Base-by-base conservation (phyloP, 2,113 vertebrate genomes). In the Anas platyrhynchos region DNA sequence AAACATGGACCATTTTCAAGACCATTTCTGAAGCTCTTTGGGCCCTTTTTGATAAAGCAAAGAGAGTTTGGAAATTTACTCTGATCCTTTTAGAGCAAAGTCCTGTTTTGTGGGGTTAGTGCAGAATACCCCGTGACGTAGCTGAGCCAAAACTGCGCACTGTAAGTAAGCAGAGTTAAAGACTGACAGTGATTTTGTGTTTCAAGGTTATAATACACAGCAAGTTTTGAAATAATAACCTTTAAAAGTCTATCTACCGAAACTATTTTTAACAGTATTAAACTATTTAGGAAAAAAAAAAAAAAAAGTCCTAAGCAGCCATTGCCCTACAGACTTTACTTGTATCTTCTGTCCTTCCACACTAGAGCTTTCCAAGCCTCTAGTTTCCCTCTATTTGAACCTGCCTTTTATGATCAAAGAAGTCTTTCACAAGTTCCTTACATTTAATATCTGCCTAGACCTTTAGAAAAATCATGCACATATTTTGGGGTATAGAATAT, bases 41-140 rank as follows among this genome's bases (percentile, higher is more conserved):
- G 1, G 16, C 6, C 1, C 6, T 44, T 58, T 58, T 69, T 74
- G 46, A 65, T 17, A 29, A 0, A 26, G 25, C 1, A 2, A 88
- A 88, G 10, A 69, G 4, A 83, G 16, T 36, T 71, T 41, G 86
- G 20, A 83, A 58, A 54, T 36, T 21, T 34, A 48, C 13, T 23
- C 6, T 76, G 4, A 29, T 41, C 86, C 4, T 76, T 55, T 17
- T 26, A 79, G 22, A 68, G n/a, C 8, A 63, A 11, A 1, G 1
- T 80, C 11, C 11, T 43, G 44, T 50, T 77, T 72, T 48, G 3
- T 13, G 68, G 29, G 8, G 10, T 75, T 61, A 85, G 25, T 9
- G 31, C 56, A 54, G 9, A 69, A 58, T 13, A 58, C 16, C 23
- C 23, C 9, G 4, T 54, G 27, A 86, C 68, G 25, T 25, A 52